These are phyloP conservation scores for Taxidea taxus DNA, from an alignment of 2,113 vertebrate species.

Conservation along the genomic window DNA sequence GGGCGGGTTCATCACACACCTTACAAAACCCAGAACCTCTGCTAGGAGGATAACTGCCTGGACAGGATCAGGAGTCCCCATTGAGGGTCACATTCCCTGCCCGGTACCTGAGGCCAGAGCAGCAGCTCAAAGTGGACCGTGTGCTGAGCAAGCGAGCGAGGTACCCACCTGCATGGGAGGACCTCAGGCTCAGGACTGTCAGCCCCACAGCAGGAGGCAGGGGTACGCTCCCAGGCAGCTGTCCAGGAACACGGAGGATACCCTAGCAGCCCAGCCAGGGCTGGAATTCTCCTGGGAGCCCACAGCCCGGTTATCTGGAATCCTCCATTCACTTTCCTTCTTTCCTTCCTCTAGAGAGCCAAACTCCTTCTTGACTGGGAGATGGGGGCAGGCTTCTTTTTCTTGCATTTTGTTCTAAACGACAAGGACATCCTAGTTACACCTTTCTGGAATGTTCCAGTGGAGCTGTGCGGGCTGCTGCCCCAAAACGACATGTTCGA, in stretches of 20 bases:
- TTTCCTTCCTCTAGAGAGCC: conserved; percentile 52
- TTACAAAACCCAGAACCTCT: background rate
- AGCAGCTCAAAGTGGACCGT: background rate
- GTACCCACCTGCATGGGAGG: rapidly evolving
- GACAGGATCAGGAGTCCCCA: background rate
- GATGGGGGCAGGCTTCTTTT: background rate
- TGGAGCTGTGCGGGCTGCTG: background rate
- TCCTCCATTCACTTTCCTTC: conserved; percentile 9
- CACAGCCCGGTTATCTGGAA: conserved; percentile 31
- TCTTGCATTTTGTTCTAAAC: background rate
- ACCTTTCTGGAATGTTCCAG: conserved; percentile 4
- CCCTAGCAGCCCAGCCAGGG: background rate
- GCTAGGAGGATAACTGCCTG: background rate
- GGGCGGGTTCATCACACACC: background rate
- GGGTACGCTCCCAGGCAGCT: background rate
- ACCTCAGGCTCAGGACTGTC: background rate
- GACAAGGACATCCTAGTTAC: conserved; percentile 66
- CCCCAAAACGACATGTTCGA: conserved; percentile 72
- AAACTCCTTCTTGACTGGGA: conserved; percentile 36
- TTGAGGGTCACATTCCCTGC: rapidly evolving
- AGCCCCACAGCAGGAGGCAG: background rate
- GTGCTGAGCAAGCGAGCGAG: rapidly evolving
- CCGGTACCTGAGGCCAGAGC: background rate
- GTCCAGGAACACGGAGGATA: background rate
- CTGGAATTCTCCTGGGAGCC: conserved; percentile 40